These are phyloP conservation scores for Oenanthe oenanthe DNA, from an alignment of 2,113 vertebrate genomes.

Conservation along the genomic window DNA sequence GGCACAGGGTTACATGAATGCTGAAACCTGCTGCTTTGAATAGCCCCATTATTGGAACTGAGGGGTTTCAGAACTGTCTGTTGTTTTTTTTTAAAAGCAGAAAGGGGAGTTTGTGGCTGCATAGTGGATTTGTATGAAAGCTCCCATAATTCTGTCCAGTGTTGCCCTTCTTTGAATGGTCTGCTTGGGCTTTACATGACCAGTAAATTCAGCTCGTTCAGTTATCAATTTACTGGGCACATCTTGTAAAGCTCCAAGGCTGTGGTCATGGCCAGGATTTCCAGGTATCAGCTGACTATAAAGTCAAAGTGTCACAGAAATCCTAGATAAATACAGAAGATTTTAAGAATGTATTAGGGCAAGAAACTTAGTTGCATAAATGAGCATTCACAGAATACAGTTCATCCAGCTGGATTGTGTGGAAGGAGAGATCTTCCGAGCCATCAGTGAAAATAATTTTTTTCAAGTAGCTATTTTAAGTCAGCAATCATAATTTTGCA, in stretches of 20 bases:
- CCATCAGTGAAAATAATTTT: not conserved
- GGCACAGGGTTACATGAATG: not conserved
- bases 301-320: not conserved
- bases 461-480: not conserved
- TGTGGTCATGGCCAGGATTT: not conserved
- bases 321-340: not conserved
- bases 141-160: not conserved
- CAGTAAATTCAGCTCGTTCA: not conserved
- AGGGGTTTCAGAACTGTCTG: not conserved
- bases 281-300: not conserved
- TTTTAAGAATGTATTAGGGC: not conserved
- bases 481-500: not conserved
- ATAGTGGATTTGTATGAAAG: not conserved
- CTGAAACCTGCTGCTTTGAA: not conserved
- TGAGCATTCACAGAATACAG: not conserved
- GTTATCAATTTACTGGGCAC: not conserved
- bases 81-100: not conserved
- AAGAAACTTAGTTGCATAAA: not conserved
- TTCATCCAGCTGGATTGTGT: not conserved
- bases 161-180: not conserved
- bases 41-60: not conserved
- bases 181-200: not conserved
- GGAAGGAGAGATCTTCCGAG: not conserved
- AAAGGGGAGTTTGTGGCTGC: not conserved
- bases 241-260: not conserved